Percentiles rank a stretch among this genome's conserved stretches.
These are phyloP conservation scores for Pogona vitticeps DNA, from an alignment of 2,113 vertebrate genomes.

Conservation along the genomic window DNA sequence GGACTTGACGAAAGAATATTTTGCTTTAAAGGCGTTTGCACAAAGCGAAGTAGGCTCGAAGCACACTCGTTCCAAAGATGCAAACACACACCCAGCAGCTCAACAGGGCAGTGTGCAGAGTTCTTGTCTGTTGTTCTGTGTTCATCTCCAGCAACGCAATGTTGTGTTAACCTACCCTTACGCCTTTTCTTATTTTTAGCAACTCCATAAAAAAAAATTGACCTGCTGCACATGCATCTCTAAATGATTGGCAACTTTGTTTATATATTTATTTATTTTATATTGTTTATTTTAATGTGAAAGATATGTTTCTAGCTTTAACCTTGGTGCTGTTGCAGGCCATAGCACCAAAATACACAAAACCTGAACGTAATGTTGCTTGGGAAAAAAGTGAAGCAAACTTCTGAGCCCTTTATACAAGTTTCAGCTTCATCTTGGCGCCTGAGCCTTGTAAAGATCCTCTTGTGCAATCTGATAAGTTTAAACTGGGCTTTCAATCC, in stretches of 20 bases:
- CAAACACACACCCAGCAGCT: too few species aligned
- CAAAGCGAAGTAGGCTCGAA: background rate
- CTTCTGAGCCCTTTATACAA: background rate
- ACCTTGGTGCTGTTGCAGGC: background rate
- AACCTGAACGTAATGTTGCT: background rate
- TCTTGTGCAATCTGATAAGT: background rate
- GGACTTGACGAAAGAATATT: background rate
- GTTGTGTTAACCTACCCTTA: background rate
- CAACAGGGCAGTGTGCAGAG: background rate
- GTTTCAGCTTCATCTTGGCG: background rate
- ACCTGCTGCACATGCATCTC: background rate
- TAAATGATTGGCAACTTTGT: background rate
- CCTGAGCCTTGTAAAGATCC: background rate
- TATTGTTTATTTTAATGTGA: too few species aligned
- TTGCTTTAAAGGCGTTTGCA: background rate
- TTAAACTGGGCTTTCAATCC: background rate
- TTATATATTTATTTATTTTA: too few species aligned
- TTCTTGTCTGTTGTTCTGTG: background rate
- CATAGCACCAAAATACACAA: too few species aligned
- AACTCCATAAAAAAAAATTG: background rate
- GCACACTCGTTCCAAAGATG: background rate
- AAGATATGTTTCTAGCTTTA: background rate
- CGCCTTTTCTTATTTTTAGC: background rate
- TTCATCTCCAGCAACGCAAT: background rate
- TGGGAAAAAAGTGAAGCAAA: background rate